These are phyloP conservation scores for Varanus komodoensis DNA, from an alignment of 2,113 vertebrate species.

Conservation along the genomic window DNA sequence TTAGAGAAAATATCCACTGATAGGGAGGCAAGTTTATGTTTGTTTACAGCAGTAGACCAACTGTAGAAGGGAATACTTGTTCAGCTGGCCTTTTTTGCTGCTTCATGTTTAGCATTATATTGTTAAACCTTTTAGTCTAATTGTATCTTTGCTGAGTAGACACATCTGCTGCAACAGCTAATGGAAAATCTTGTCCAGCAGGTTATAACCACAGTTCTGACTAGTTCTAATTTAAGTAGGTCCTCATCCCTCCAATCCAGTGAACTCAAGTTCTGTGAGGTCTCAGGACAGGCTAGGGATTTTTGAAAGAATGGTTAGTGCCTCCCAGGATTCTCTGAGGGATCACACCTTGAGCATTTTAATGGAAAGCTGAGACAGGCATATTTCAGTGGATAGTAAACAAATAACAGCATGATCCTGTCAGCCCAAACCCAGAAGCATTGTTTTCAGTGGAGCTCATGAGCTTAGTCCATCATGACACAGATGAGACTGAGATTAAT, in stretches of 20 bases:
- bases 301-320: not conserved
- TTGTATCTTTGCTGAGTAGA: not conserved
- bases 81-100: not conserved
- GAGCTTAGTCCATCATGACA: not conserved
- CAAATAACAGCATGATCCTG: too few species aligned
- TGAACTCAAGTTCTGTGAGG: not conserved
- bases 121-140: not conserved
- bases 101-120: not conserved
- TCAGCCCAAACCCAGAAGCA: too few species aligned
- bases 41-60: not conserved
- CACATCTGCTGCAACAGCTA: not conserved
- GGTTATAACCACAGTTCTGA: not conserved
- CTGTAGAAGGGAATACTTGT: not conserved
- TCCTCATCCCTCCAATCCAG: not conserved
- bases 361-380: not conserved
- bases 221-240: not conserved
- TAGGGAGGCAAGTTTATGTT: not conserved
- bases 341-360: not conserved
- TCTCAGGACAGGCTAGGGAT: not conserved
- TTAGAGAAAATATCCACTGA: not conserved
- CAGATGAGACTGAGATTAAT: not conserved
- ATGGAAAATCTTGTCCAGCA: not conserved
- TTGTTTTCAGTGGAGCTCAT: too few species aligned
- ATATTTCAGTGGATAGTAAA: not conserved
- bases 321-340: too few species aligned